A percentile compares a stretch with the other conserved stretches of the same genome.
Conservation (phyloP, 2,113 vertebrate species). For the Siniperca knerii region DNA sequence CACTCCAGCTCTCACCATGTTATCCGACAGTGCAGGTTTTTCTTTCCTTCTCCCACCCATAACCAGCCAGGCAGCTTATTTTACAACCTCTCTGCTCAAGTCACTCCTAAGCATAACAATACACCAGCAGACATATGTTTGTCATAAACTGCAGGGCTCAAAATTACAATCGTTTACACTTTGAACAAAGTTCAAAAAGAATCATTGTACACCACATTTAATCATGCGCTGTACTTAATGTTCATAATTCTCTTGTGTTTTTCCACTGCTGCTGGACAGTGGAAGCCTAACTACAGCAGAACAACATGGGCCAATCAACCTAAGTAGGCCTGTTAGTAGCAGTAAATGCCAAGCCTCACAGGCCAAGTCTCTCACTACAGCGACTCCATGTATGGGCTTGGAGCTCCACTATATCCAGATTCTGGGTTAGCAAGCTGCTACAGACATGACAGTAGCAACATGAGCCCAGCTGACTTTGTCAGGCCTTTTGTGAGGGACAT, state of each 20-base stretch:
- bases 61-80: constrained; percentile 54
- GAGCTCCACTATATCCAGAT: constrained; percentile 9
- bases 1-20: constrained; percentile 42
- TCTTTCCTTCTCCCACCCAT: constrained; percentile 44
- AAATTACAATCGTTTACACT: constrained; percentile 66
- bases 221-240: constrained; percentile 61
- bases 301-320: constrained; percentile 66
- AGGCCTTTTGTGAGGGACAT: constrained; percentile 36
- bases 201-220: constrained; percentile 62
- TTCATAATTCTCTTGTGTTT: constrained; percentile 64
- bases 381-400: constrained; percentile 65
- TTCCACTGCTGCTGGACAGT: constrained; percentile 71
- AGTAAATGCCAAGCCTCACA: constrained; percentile 63
- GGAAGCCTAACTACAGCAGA: constrained; percentile 52
- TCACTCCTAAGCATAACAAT: constrained; percentile 67
- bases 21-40: constrained; percentile 37
- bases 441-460: constrained; percentile 58
- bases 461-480: constrained; percentile 27
- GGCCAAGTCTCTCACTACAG: constrained; percentile 56
- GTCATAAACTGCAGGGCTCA: constrained; percentile 66
- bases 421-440: constrained; percentile 31
- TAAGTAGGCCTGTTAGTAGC: constrained; percentile 64
- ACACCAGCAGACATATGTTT: constrained; percentile 73
- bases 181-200: constrained; percentile 67
- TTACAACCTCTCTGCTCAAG: constrained; percentile 56